These are phyloP conservation scores for Ictidomys tridecemlineatus DNA, from an alignment of 2,113 vertebrate genomes.

Conservation along the genomic window DNA sequence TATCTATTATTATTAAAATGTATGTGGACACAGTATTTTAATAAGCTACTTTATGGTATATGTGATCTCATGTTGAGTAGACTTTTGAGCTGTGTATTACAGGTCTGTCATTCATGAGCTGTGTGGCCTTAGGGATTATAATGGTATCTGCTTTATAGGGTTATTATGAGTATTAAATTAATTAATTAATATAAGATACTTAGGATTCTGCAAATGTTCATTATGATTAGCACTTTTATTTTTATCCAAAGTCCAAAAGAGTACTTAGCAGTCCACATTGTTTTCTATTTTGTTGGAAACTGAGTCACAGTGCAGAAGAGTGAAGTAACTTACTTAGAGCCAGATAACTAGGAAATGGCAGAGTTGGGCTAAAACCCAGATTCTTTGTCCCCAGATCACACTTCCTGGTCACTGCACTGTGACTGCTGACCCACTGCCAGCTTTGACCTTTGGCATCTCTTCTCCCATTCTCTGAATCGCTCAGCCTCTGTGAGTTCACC, in stretches of 20 bases:
- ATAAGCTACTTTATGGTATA: neutral
- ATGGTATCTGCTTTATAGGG: neutral
- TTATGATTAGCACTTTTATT: conserved; percentile 6
- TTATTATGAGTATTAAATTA: neutral
- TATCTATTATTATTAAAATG: neutral
- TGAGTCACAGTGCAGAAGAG: neutral
- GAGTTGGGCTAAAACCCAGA: neutral
- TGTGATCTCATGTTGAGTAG: neutral
- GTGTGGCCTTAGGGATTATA: neutral
- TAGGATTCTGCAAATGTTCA: neutral
- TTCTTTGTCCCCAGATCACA: neutral
- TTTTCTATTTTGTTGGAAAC: neutral
- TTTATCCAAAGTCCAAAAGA: neutral
- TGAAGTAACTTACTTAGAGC: neutral
- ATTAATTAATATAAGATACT: neutral
- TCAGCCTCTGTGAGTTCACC: neutral
- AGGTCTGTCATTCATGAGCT: neutral
- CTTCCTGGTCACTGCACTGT: neutral
- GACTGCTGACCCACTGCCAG: neutral
- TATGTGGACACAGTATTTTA: neutral
- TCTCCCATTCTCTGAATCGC: neutral
- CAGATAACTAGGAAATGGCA: neutral
- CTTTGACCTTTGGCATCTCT: neutral
- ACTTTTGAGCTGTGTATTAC: neutral
- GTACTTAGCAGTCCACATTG: neutral